Evolutionary conservation across 2,113 vertebrate genomes (phyloP).

Genomic region (Ictalurus punctatus): DNA sequence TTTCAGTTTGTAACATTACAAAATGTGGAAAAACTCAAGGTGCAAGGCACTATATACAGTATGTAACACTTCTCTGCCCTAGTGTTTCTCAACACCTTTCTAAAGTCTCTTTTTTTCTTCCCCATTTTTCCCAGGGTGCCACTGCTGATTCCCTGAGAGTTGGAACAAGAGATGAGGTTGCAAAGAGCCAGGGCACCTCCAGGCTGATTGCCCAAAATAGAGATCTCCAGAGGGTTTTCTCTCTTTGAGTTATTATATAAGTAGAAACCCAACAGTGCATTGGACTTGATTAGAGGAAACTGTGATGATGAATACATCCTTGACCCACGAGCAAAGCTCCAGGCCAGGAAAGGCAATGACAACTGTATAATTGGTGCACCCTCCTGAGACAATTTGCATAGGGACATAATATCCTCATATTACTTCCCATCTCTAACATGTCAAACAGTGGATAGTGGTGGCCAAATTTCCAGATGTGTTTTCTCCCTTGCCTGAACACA

Average conservation of each 20-base stretch:
- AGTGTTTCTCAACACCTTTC: neutral
- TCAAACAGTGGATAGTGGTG: neutral
- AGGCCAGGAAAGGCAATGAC: neutral
- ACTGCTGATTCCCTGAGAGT: neutral
- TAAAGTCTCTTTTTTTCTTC: neutral
- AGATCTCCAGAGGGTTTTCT: neutral
- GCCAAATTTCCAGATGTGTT: neutral
- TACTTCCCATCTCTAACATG: neutral
- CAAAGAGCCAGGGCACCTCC: neutral
- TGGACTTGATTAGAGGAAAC: neutral
- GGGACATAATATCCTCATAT: neutral
- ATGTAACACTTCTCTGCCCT: too few relatives aligned
- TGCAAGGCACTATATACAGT: neutral
- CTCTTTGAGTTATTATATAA: neutral
- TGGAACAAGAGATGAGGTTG: neutral
- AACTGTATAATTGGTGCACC: neutral
- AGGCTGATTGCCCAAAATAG: neutral
- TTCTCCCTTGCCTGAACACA: neutral
- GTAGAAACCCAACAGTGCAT: neutral
- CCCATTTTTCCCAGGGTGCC: neutral
- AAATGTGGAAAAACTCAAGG: neutral
- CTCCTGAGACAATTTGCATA: neutral
- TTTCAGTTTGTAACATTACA: neutral
- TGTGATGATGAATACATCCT: neutral
- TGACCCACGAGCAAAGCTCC: neutral